A percentile compares a stretch with the other conserved stretches of the same genome.
Evolutionary conservation across 2,113 vertebrate species (phyloP).

Genomic region (Cranoglanis bouderius): DNA sequence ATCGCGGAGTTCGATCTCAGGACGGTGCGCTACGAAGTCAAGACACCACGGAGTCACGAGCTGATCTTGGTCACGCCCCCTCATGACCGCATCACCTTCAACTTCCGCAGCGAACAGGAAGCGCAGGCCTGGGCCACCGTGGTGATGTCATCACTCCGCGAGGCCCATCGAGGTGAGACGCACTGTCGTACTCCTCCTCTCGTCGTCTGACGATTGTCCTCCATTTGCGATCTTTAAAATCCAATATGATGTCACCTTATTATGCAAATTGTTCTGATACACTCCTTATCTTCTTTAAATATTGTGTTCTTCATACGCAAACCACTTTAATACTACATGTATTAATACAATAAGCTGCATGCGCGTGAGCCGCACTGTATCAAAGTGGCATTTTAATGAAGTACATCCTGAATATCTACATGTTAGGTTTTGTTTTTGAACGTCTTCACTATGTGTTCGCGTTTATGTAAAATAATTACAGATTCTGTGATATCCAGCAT

Average conservation of each 20-base stretch:
- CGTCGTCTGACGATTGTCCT: background rate
- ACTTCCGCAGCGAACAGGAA: slow-evolving; percentile 81
- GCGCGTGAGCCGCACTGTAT: background rate
- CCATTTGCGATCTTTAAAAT: background rate
- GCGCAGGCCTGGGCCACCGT: slow-evolving; percentile 85
- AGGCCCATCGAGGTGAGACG: slow-evolving; percentile 76
- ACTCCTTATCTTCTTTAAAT: background rate
- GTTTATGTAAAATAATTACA: background rate
- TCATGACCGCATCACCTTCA: slow-evolving; percentile 72
- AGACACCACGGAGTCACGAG: slow-evolving; percentile 75
- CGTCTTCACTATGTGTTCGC: background rate
- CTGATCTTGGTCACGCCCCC: slow-evolving; percentile 69
- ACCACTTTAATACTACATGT: background rate
- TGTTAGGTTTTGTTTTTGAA: background rate
- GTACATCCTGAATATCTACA: background rate
- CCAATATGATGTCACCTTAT: background rate
- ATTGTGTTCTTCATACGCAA: background rate
- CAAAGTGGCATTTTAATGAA: background rate
- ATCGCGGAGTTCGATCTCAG: slow-evolving; percentile 77
- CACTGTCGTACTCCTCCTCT: background rate
- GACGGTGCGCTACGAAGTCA: slow-evolving; percentile 75
- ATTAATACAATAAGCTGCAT: background rate
- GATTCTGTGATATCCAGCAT: background rate
- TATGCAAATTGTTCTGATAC: background rate
- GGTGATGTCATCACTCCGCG: slow-evolving; percentile 81